Evolutionary conservation across 30 jellyfish, hydroid and myxozoan genomes (phyloP), one percentile per base, ranked within the genome.

Genomic region (Aurelia sp.): DNA sequence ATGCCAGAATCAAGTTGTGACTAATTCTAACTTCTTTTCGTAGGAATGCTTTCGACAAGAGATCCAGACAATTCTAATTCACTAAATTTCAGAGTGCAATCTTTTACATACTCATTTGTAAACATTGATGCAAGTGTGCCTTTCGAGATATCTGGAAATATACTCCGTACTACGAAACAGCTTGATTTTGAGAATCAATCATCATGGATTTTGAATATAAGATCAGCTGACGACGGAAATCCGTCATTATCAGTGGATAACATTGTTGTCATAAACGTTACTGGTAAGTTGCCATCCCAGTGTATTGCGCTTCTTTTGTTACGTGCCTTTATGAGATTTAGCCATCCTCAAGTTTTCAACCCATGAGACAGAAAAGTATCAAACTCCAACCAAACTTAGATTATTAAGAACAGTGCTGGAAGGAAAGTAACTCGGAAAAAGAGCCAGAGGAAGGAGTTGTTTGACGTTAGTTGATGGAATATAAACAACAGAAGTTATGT

Each of bases 211-310:
- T 20, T 92, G 74, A 72, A 75, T 18, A 47, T 92, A 11, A 53
- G 86, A 63, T 92, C 97, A 15, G 57, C 89, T 8, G 98, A 91
- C 63, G 72, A 72, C 74, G 98, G 98, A 24, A 27, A 6, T 30
- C 98, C 98, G 4, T 59, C 89, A 7, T 31, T 82, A 69, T 87
- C 57, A 16, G 47, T 88, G 60, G 92, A 74, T 9, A 59, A 53
- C 55, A 67, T 19, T 11, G 12, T 93, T 19, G 33, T 61, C 16
- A 67, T 93, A 72, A 78, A 62, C 44, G 93, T 93, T 0, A 80
- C 91, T 18, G 98, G 98, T 85, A 76, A 33, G 96, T 33, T 5
- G 52, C 16, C 16, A 22, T 13, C 15, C 13, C 17, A 8, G 55
- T 1, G 16, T 1, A 44, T 44, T 44, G 13, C 55, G 9, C 55